Percentiles rank a stretch among this genome's conserved stretches.
These are phyloP conservation scores for Xenotilapia leptura DNA, from an alignment of 2,113 vertebrate genomes.

Conservation along the genomic window DNA sequence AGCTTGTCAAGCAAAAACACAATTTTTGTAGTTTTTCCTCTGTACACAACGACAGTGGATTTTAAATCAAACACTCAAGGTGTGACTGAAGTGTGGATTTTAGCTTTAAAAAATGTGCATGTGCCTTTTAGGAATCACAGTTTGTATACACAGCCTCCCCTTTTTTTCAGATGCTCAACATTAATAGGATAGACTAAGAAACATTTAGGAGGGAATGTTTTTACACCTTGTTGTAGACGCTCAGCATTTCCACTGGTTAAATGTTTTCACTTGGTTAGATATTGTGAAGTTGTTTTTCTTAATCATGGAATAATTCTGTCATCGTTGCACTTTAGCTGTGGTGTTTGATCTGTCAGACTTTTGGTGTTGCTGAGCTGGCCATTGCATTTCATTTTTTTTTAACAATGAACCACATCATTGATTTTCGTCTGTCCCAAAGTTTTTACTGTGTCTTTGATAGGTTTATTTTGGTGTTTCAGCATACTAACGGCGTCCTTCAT, in stretches of 20 bases:
- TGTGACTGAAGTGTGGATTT: neutral
- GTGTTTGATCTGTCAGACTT: neutral
- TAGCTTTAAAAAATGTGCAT: neutral
- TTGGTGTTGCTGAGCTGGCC: neutral
- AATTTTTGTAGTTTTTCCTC: neutral
- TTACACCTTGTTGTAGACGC: neutral
- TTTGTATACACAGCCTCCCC: neutral
- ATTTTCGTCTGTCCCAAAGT: rapidly evolving
- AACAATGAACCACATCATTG: neutral
- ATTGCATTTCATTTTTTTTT: neutral
- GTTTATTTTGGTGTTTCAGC: neutral
- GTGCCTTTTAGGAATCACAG: neutral
- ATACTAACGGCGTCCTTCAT: neutral
- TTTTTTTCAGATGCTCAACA: neutral
- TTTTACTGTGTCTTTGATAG: neutral
- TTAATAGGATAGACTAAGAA: neutral
- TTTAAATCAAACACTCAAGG: neutral
- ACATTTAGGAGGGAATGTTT: neutral
- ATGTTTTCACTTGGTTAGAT: neutral
- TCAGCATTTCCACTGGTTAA: neutral
- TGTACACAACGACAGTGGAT: neutral
- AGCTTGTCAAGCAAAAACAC: neutral
- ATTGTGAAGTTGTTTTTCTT: neutral
- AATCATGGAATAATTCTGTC: neutral
- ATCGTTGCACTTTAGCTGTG: neutral